These are phyloP conservation scores for Dinothrombium tinctorium DNA, from an alignment of 1,140 invertebrate genomes.

Conservation along the genomic window DNA sequence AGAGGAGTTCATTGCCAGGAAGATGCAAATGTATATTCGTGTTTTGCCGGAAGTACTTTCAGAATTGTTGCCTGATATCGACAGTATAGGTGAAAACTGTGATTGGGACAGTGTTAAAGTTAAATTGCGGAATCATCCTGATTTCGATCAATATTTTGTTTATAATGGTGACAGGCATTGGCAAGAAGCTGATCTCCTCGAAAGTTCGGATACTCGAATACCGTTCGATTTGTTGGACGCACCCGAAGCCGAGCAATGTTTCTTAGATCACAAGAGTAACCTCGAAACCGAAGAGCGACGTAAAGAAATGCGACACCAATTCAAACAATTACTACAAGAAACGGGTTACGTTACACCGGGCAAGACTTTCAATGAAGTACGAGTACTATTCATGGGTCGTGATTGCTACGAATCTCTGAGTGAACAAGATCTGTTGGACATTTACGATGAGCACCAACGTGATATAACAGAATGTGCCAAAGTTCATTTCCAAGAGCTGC, in stretches of 20 bases:
- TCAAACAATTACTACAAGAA: conserved; percentile 75
- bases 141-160: conserved; percentile 63
- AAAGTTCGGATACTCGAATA: conserved; percentile 35
- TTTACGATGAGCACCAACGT: conserved; percentile 82
- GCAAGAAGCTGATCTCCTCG: conserved; percentile 46
- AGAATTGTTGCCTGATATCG: conserved; percentile 55
- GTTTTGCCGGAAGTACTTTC: conserved; percentile 51
- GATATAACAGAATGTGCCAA: conserved; percentile 74
- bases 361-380: conserved; percentile 67
- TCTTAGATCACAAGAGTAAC: conserved; percentile 67
- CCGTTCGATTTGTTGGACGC: conserved; percentile 75
- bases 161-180: conserved; percentile 37
- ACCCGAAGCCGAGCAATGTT: conserved; percentile 67
- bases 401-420: conserved; percentile 78
- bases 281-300: conserved; percentile 69
- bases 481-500: conserved; percentile 71
- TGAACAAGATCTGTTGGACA: conserved; percentile 66
- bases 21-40: conserved; percentile 53
- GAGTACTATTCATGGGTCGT: conserved; percentile 76
- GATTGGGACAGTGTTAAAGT: conserved; percentile 54
- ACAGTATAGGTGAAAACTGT: conserved; percentile 33
- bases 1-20: conserved; percentile 55
- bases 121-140: conserved; percentile 56
- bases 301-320: conserved; percentile 51
- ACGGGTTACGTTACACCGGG: conserved; percentile 75